Evolutionary conservation across 2,113 vertebrate species (phyloP), one percentile per base, ranked within the genome.

Genomic region (Phoxinus phoxinus): DNA sequence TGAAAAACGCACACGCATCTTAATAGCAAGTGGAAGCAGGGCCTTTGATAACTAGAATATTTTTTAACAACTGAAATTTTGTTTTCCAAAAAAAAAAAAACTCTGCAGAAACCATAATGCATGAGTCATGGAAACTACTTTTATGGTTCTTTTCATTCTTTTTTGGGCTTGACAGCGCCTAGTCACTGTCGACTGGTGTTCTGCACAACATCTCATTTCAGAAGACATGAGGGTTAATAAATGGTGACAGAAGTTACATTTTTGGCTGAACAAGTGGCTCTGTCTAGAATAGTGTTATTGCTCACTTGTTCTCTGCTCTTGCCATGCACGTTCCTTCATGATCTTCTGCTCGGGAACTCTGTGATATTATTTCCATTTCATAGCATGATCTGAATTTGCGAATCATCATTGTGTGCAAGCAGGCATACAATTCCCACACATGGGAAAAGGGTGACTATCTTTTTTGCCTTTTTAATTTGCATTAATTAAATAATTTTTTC

Each of bases 301-400:
- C 53, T 63, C 8, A 65, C 4, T 21, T 17, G 44, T 46, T 63
- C 59, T 27, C 59, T 63, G 59, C n/a, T 63, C 4, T 61, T 25
- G n/a, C 58, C 58, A 59, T 59, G 8, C 23, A 59, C 56, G 19
- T 6, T 2, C 53, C 23, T 25, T 59, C 58, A 61, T 65, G 1
- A 23, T 35, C 30, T 63, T 44, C 25, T 59, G 27, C 30, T 73
- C 41, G 69, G 77, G 63, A 41, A 71, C 61, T 53, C 35, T 17
- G 17, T 48, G 4, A 32, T 46, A 27, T 58, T 21, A 30, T 23
- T 44, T 83, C 4, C 23, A 48, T 71, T 25, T 37, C 23, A 25
- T 46, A 77, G 41, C 53, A 74, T 59, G 61, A 72, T 67, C 15
- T 83, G 71, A 88, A 81, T 81, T 92, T 89, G 88, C 88, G n/a